Conservation (phyloP, 2,888 invertebrate genomes). For the Hydrotaea diabolus region DNA sequence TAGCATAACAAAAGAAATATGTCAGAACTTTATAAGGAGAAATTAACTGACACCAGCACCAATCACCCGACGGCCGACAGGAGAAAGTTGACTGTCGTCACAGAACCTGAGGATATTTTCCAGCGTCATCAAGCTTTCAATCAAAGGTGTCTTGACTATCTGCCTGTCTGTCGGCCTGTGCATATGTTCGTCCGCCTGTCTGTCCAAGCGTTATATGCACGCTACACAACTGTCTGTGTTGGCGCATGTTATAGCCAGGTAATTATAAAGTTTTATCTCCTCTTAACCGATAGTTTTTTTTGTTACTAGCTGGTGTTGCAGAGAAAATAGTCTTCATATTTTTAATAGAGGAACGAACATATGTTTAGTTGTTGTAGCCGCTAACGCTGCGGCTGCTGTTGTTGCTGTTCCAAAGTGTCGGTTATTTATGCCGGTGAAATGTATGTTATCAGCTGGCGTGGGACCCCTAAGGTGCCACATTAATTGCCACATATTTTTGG, state of each 20-base stretch:
- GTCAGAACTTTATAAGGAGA: background rate
- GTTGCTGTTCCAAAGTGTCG: slow-evolving; percentile 34
- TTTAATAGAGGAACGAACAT: background rate
- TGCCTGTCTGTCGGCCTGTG: background rate
- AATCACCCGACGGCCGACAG: background rate
- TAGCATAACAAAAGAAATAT: background rate
- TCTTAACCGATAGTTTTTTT: slow-evolving; percentile 7
- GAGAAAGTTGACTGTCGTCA: slow-evolving; percentile 8
- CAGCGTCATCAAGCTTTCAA: slow-evolving; percentile 17
- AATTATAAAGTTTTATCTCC: slow-evolving; percentile 26
- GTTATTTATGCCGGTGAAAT: slow-evolving; percentile 48
- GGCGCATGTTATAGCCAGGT: slow-evolving; percentile 4
- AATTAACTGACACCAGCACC: background rate
- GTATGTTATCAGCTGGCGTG: slow-evolving; percentile 51
- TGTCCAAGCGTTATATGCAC: background rate
- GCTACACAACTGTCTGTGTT: background rate
- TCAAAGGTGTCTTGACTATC: background rate
- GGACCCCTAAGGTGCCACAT: slow-evolving; percentile 75
- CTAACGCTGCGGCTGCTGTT: slow-evolving; percentile 8
- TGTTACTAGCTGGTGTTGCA: background rate
- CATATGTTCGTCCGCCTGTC: too few relatives aligned
- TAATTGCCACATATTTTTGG: slow-evolving; percentile 73
- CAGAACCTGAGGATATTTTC: slow-evolving; percentile 24
- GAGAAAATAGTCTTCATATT: slow-evolving; percentile 11
- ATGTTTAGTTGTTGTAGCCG: background rate